Conservation (phyloP, 2,113 vertebrate genomes). For the Cryptomyrus ogoouensis region DNA sequence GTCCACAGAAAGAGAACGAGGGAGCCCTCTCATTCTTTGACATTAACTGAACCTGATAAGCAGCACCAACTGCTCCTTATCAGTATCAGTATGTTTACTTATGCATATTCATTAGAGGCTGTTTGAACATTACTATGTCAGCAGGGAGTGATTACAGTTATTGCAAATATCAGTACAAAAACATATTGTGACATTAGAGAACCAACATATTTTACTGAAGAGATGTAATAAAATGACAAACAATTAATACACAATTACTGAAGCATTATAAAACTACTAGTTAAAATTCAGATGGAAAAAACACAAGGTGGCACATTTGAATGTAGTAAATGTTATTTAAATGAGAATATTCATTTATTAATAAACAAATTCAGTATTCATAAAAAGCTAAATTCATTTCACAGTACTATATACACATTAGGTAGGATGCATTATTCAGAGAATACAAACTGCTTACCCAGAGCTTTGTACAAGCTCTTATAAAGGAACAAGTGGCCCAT, state of each 20-base stretch:
- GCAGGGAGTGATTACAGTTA: neutral
- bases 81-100: slow-evolving; percentile 37
- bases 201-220: neutral
- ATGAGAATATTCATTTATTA: neutral
- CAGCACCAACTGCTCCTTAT: slow-evolving; percentile 36
- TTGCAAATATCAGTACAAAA: neutral
- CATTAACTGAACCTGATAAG: slow-evolving; percentile 27
- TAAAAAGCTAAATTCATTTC: neutral
- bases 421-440: neutral
- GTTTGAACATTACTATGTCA: slow-evolving; percentile 4
- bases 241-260: neutral
- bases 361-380: neutral
- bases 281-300: neutral
- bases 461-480: neutral
- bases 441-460: neutral
- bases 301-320: neutral
- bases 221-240: neutral
- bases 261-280: neutral
- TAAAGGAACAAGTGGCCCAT: neutral
- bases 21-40: slow-evolving; percentile 18
- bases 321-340: neutral
- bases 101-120: slow-evolving; percentile 19
- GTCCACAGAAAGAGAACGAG: neutral
- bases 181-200: neutral
- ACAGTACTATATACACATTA: neutral